Evolutionary conservation across 2,113 vertebrate species (phyloP), one percentile per base, ranked within the genome.

Genomic region (Burhinus oedicnemus): DNA sequence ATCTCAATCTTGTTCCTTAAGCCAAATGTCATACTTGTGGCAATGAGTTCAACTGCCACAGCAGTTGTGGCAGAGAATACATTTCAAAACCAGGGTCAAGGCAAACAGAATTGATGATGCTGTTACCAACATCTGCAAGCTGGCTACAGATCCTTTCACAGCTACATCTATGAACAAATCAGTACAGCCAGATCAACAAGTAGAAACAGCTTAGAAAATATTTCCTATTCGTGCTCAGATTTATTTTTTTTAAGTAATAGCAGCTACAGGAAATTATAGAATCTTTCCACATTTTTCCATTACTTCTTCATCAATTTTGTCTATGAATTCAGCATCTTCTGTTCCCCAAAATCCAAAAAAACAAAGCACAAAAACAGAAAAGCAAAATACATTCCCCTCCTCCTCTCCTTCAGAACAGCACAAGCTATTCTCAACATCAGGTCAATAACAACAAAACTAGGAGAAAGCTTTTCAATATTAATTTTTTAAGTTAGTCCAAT

Each of bases 401-500:
- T 75, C 45, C 44, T 90, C 62, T 93, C 47, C 38, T n/a, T 34
- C 29, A 90, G 45, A 87, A 40, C 58, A 94, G 75, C 85, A 95
- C 22, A 78, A 62, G 52, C 68, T 62, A 36, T 92, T 93, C 65
- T 89, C 91, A 94, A 77, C 32, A 71, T 86, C 65, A 91, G 47
- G 95, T 96, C 95, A 97, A 55, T 54, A 95, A 75, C 82, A 95
- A 90, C 62, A 96, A 84, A 96, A 71, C 19, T 10, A 79, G 95
- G 81, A 95, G 82, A 96, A 78, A 83, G 71, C 84, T 95, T 96
- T 80, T 74, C 68, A 70, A 61, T 96, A 97, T 96, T 98, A 97
- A 96, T 98, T 97, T 97, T 97, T 97, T 93, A 97, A 95, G 90
- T 83, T 95, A 95, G 96, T 97, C 88, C 95, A 97, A 96, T 97